A percentile compares a stretch with the other conserved stretches of the same genome.
phyloP scores from a whole-genome alignment of 2,113 vertebrate species.

The Nothocercus nigrocapillus region DNA sequence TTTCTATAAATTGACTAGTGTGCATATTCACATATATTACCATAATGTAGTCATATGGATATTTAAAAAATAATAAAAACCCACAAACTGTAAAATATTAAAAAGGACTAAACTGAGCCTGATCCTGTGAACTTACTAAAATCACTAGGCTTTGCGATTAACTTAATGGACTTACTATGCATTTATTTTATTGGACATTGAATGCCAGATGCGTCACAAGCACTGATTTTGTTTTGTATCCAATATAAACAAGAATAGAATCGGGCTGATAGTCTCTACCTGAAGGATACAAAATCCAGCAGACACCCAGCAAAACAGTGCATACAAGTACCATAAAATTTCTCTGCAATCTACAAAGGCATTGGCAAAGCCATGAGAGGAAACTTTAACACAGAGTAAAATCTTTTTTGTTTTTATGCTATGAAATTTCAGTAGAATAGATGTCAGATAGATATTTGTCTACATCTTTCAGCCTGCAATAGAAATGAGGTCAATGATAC shows the following conservation, averaged over 20 bases:
- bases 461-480: neutral
- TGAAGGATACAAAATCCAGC: neutral
- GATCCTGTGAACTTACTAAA: neutral
- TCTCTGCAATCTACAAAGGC: neutral
- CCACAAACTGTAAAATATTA: neutral
- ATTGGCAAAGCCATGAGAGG: neutral
- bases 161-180: neutral
- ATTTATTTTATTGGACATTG: neutral
- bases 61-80: neutral
- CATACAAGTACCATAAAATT: neutral
- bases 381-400: neutral
- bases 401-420: neutral
- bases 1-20: neutral
- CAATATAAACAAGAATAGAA: neutral
- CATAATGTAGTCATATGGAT: neutral
- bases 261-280: neutral
- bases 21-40: neutral
- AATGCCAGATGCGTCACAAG: neutral
- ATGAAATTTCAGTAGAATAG: neutral
- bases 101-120: neutral
- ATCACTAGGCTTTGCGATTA: neutral
- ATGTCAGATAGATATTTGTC: neutral
- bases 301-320: neutral
- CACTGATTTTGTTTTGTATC: neutral
- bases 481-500: neutral